Base-by-base conservation (phyloP, 2,113 vertebrate genomes). In the Hiodon alosoides region DNA sequence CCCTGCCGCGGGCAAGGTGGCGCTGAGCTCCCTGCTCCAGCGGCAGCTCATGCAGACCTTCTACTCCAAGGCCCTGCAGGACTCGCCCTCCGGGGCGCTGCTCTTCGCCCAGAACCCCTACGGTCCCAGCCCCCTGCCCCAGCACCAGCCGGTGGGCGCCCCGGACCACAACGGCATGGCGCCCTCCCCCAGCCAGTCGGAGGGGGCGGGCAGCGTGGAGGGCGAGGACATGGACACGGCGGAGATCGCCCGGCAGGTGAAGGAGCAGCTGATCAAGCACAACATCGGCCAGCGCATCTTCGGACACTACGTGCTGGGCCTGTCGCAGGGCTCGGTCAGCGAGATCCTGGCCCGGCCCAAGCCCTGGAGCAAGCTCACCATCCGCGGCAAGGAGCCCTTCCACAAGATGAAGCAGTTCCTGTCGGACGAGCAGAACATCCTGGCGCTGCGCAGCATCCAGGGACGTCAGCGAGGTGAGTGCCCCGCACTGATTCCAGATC, bases 341-440 rank as follows among this genome's bases (percentile, higher is more conserved):
- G 96, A 98, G 90, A 98, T 98, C 79, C 88, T 98, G 88, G 95
- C 96, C 84, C 90, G 96, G 85, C 96, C 96, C 69, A 98, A 98
- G 91, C 96, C 96, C 13, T 98, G 96, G 96, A 97, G 93, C 91
- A 98, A 98, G 89, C 89, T 98, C 81, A 98, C 95, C 68, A 94
- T 98, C 73, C 91, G 95, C 50, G 96, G 96, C 86, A 98, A 98
- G 90, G 96, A 98, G 90, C 96, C 96, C 7, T 98, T 98, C 89
- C 94, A 97, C 87, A 98, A 98, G 93, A 98, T 98, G 96, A 96
- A 96, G 89, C 96, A 98, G 89, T 98, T 98, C 92, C 93, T 98
- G 51, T 96, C 95, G 0, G 96, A 98, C 0, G 95, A 98, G 90
- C 96, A 98, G 90, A 98, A 98, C 89, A 97, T 98, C 90, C 85